Evolutionary conservation across 2,888 invertebrate species (phyloP), one percentile per base, ranked within the genome.

Genomic region (Seira musarum): DNA sequence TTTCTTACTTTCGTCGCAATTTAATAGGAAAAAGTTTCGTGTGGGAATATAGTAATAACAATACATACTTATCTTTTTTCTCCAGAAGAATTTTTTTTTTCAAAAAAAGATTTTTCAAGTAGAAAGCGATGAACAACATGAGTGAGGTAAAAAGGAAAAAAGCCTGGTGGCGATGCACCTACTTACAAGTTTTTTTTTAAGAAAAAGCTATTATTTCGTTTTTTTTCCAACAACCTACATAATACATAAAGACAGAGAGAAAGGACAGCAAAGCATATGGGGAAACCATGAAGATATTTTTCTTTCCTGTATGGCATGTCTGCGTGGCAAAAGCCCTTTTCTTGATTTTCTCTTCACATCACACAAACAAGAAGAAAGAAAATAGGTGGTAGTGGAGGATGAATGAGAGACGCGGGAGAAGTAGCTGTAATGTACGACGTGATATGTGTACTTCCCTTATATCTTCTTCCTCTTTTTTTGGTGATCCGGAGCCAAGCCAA

Each of bases 41-140:
- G 75, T 63, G 60, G 67, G 68, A 60, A 79, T 73, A 79, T 73
- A 78, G 70, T 71, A 71, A 78, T 78, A 60, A 21, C 21, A 60
- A 60, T 21, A 13, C 60, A 21, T 60, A 78, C 79, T 79, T 78
- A 77, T 77, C 77, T 77, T 13, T 49, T n/a, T 49, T 49, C 70
- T 63, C 22, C 65, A 66, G 61, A 71, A 70, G 61, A 71, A 70
- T 77, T 77, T 65, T 69, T n/a, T 57, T 57, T 19, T 57, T n/a
- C 57, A 49, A 17, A 71, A 71, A 78, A 35, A 64, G 70, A 61
- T 66, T 61, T 71, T 71, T 61, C 40, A 69, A 69, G 61, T 35
- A 46, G 40, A 19, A 30, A 30, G 60, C 40, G 57, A 53, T 64
- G 70, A 24, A 64, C 13, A 53, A 17, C 61, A 3, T 21, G 22